Conservation (phyloP, 1,140 invertebrate genomes). For the Heliothis subflexa region DNA sequence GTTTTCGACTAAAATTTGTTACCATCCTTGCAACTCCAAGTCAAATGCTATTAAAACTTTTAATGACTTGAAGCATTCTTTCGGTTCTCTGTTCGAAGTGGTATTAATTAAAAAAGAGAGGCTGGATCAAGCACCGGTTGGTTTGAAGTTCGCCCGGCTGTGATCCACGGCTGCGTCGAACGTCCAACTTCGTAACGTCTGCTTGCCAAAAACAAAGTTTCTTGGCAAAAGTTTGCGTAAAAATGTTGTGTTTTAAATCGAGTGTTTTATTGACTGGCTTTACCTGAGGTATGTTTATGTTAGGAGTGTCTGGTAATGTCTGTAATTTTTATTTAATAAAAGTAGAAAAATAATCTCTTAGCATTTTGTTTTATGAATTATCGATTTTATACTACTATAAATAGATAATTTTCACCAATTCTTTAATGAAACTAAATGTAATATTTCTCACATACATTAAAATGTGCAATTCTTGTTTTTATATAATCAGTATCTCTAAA, state of each 20-base stretch:
- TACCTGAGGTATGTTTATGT: slow-evolving; percentile 5
- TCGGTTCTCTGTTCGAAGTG: slow-evolving; percentile 78
- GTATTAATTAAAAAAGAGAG: slow-evolving; percentile 85
- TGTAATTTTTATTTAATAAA: neutral
- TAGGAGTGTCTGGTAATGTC: neutral
- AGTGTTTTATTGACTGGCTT: slow-evolving; percentile 41
- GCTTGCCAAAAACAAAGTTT: slow-evolving; percentile 48
- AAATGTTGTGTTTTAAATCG: slow-evolving; percentile 45
- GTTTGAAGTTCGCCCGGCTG: slow-evolving; percentile 61
- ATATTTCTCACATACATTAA: too few species aligned
- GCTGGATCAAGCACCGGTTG: slow-evolving; percentile 70
- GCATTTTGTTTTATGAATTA: too few species aligned
- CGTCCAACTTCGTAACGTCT: slow-evolving; percentile 38
- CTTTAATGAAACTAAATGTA: too few species aligned
- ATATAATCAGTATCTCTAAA: too few species aligned
- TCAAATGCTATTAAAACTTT: slow-evolving; percentile 85
- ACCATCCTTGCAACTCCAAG: slow-evolving; percentile 65
- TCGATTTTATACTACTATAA: too few species aligned
- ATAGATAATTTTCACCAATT: too few species aligned
- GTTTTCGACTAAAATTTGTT: slow-evolving; percentile 72
- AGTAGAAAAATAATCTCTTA: too few species aligned
- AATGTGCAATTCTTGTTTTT: too few species aligned
- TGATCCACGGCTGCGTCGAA: slow-evolving; percentile 36
- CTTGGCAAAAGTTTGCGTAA: slow-evolving; percentile 18
- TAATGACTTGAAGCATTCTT: slow-evolving; percentile 85